Conservation (phyloP, 2,888 invertebrate species). For the Hipparchia semele region DNA sequence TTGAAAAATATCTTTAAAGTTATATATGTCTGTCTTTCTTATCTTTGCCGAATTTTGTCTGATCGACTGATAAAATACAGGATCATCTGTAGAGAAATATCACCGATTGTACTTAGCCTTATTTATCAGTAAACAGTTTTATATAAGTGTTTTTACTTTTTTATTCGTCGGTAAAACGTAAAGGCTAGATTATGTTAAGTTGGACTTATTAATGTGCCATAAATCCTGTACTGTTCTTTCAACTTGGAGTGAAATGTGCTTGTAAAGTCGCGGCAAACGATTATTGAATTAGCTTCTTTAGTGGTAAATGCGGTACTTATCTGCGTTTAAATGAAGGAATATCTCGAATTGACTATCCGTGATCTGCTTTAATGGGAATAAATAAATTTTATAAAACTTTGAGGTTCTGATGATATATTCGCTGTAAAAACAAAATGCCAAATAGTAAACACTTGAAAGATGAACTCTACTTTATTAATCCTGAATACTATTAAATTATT, state of each 20-base stretch:
- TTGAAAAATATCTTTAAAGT: too few species aligned
- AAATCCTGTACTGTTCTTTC: slow-evolving; percentile 19
- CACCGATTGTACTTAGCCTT: background rate
- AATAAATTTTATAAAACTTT: background rate
- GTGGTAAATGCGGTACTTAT: slow-evolving; percentile 1
- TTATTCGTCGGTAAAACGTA: slow-evolving; percentile 21
- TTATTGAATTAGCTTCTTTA: slow-evolving; percentile 16
- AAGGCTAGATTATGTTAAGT: slow-evolving; percentile 25
- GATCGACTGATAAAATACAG: too few species aligned
- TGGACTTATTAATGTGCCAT: slow-evolving; percentile 30
- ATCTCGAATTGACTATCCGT: background rate
- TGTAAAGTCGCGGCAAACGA: slow-evolving; percentile 7
- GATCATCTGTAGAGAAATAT: too few species aligned
- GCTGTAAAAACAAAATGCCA: too few species aligned
- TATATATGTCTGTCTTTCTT: too few species aligned
- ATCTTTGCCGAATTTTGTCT: too few species aligned
- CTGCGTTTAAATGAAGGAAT: slow-evolving; percentile 3
- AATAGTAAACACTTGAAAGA: too few species aligned
- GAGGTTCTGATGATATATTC: background rate
- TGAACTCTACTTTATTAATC: too few species aligned
- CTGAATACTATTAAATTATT: too few species aligned
- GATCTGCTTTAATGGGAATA: background rate
- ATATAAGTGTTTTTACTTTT: slow-evolving; percentile 17
- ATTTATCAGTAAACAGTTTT: slow-evolving; percentile 3
- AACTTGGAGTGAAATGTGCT: slow-evolving; percentile 22